Evolutionary conservation across 2,888 invertebrate genomes (phyloP).

Genomic region (Drosophila paramelanica): DNA sequence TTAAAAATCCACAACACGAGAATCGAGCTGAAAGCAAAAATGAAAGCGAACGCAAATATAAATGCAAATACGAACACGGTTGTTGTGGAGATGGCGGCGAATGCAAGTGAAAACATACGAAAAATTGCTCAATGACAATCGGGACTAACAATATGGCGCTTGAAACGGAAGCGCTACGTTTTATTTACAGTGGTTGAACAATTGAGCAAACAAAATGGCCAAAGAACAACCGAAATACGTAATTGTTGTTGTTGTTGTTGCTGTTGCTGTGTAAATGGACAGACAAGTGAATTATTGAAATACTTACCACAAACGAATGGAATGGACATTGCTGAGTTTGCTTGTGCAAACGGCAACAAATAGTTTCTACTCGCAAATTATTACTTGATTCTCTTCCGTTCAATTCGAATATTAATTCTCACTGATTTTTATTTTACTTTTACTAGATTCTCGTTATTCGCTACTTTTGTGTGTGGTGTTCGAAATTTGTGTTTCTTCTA

Average conservation of each 20-base stretch:
- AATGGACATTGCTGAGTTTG: not conserved
- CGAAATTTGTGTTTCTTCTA: no score
- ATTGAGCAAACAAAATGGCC: conserved; percentile 61
- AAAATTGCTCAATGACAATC: conserved; percentile 63
- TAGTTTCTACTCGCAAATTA: not conserved
- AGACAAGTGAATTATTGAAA: conserved; percentile 54
- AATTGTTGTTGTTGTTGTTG: conserved; percentile 8
- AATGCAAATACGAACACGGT: conserved; percentile 12
- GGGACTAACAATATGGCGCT: conserved; percentile 64
- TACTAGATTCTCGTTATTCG: not conserved
- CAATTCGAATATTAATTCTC: not conserved
- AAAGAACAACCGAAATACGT: conserved; percentile 39
- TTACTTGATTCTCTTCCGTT: not conserved
- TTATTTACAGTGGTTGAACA: conserved; percentile 71
- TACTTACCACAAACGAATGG: conserved; percentile 23
- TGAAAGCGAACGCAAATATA: conserved; percentile 6
- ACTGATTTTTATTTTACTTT: not conserved
- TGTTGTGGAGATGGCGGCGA: conserved; percentile 14
- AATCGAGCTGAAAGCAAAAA: not conserved
- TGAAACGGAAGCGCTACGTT: conserved; percentile 60
- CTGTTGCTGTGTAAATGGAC: conserved; percentile 33
- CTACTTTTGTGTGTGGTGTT: no score
- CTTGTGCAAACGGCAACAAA: not conserved
- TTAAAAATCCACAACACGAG: conserved; percentile 24
- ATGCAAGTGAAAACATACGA: conserved; percentile 57